phyloP scores from a whole-genome alignment of 2,113 vertebrate species.

The Microcebus lehilahytsara region DNA sequence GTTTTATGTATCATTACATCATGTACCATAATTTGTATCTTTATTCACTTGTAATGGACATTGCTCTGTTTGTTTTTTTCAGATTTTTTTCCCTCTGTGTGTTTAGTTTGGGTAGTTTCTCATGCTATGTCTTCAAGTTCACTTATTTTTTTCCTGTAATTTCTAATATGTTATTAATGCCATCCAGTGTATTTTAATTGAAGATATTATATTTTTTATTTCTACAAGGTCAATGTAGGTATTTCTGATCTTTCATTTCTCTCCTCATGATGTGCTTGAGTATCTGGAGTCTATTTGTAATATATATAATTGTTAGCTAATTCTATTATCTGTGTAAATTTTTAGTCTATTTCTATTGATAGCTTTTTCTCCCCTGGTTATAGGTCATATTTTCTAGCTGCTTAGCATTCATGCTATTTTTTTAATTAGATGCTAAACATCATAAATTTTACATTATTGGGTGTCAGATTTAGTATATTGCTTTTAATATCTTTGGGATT shows the following conservation, averaged over 20 bases:
- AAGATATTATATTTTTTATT: neutral
- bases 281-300: neutral
- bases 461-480: neutral
- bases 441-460: conserved; percentile 2
- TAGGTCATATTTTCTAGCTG: neutral
- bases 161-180: neutral
- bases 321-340: conserved; percentile 21
- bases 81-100: neutral
- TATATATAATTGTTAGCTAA: neutral
- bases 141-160: neutral
- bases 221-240: neutral
- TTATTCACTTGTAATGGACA: neutral
- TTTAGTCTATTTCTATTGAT: neutral
- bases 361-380: neutral
- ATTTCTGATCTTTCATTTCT: neutral
- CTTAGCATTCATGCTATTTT: neutral
- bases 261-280: neutral
- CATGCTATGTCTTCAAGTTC: neutral
- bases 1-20: neutral
- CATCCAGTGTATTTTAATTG: neutral
- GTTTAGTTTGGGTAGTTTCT: neutral
- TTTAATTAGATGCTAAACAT: neutral
- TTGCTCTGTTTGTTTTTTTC: neutral
- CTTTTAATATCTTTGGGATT: conserved; percentile 1
- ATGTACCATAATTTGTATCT: neutral